Base-by-base conservation (phyloP, 2,888 invertebrate genomes). In the Leistus spinibarbis region DNA sequence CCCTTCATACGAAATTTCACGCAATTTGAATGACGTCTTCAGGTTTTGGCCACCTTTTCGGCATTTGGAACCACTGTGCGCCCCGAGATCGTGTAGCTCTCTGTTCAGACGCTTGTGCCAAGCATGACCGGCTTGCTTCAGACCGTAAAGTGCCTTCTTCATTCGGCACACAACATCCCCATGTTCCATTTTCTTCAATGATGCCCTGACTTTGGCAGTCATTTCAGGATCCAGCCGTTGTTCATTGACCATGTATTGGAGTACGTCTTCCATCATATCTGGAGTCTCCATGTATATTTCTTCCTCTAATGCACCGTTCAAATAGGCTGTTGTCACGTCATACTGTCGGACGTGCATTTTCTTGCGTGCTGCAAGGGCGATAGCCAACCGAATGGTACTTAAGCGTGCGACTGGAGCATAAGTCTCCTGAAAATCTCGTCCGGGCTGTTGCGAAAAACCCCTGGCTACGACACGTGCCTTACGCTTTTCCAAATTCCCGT, bases 381-480 rank as follows among this genome's bases (percentile, higher is more conserved):
- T 20, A 19, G 78, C n/a, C 20, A 74, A 67, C 54, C 78, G 20
- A 4, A 78, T 73, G 7, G 77, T 77, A 22, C 69, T 63, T 10
- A 57, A 40, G 54, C 75, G 54, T n/a, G 77, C 77, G 4, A 78
- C 77, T 54, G 79, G 78, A 19, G 76, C 68, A 53, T 72, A 78
- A 4, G 76, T 77, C 60, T 70, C 23, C 5, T 65, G 20, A 66
- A 72, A 78, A 64, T 79, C 64, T 16, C 77, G 57, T 54, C 77
- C 78, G 17, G 69, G 62, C 53, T 54, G 27, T 70, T 78, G 77
- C 24, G 69, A 54, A 76, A 54, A 79, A n/a, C 78, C 79, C 63
- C 76, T 72, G 3, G 78, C 77, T 3, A 78, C 77, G 4, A 78
- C 62, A 9, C 78, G 65, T 17, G 77, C 78, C 27, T 79, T 78